Conservation (phyloP, 2,797 vertebrate species). For the Ciconia nigra region DNA sequence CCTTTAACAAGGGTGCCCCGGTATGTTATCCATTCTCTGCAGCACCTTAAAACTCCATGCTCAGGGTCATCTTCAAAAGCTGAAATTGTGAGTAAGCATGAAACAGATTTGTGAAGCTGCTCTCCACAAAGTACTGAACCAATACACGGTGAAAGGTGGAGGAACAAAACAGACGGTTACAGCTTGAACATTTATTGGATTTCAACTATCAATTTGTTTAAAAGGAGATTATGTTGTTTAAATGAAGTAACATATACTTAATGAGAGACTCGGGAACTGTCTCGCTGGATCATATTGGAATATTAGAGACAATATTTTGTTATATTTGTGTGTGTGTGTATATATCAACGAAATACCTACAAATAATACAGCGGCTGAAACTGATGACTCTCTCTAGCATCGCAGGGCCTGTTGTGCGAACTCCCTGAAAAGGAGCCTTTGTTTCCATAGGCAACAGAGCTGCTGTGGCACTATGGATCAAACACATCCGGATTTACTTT, state of each 20-base stretch:
- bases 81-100: slow-evolving; percentile 9
- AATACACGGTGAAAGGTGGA: neutral
- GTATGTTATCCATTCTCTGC: neutral
- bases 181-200: neutral
- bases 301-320: neutral
- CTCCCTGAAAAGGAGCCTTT: slow-evolving; percentile 47
- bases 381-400: neutral
- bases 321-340: neutral
- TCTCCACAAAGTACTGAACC: neutral
- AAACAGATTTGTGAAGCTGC: slow-evolving; percentile 4
- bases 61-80: slow-evolving; percentile 4
- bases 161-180: neutral
- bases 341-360: neutral
- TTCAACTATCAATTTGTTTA: neutral
- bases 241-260: neutral
- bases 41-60: neutral
- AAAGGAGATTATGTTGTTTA: neutral
- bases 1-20: neutral
- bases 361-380: neutral
- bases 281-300: neutral
- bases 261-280: neutral
- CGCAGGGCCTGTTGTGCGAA: neutral
- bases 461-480: slow-evolving; percentile 31
- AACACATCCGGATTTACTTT: slow-evolving; percentile 54
- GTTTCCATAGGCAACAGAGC: slow-evolving; percentile 71